phyloP scores from a whole-genome alignment of 2,888 invertebrate genomes.

The Polyommatus iphigenia region DNA sequence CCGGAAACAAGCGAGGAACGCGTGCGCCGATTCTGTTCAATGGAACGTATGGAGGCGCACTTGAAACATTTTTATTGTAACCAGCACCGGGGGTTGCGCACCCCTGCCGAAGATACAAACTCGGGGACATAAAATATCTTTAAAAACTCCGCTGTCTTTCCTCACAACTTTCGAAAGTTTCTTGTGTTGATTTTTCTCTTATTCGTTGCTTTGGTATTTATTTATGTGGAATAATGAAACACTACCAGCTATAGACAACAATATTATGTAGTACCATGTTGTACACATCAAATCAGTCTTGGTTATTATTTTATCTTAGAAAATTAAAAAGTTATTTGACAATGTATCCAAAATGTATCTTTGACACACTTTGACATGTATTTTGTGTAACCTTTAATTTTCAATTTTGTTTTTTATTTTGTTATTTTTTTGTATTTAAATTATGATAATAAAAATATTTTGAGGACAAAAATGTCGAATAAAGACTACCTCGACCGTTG shows the following conservation, averaged over 20 bases:
- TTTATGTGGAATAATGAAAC: not conserved
- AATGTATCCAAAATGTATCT: not conserved
- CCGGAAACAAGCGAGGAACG: constrained; percentile 67
- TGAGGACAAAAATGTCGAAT: constrained; percentile 53
- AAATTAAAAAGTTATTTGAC: too few relatives aligned
- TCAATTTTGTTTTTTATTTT: not conserved
- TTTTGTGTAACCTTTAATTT: not conserved
- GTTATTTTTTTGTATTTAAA: not conserved
- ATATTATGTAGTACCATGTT: too few relatives aligned
- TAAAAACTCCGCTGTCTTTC: not conserved
- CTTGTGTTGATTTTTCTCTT: not conserved
- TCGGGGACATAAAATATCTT: constrained; percentile 6
- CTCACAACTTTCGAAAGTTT: not conserved
- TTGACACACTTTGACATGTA: not conserved
- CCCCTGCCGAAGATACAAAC: constrained; percentile 48
- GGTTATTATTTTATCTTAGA: too few relatives aligned
- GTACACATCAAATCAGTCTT: too few relatives aligned
- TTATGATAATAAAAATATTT: constrained; percentile 7
- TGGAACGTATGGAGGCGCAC: constrained; percentile 77
- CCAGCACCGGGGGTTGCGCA: constrained; percentile 52
- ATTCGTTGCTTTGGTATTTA: not conserved
- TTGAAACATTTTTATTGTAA: constrained; percentile 78
- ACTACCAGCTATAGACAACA: not conserved
- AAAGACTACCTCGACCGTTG: constrained; percentile 64
- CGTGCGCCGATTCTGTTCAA: constrained; percentile 73